Evolutionary conservation across 1,140 invertebrate species (phyloP).

Genomic region (Lordiphosa clarofinis): DNA sequence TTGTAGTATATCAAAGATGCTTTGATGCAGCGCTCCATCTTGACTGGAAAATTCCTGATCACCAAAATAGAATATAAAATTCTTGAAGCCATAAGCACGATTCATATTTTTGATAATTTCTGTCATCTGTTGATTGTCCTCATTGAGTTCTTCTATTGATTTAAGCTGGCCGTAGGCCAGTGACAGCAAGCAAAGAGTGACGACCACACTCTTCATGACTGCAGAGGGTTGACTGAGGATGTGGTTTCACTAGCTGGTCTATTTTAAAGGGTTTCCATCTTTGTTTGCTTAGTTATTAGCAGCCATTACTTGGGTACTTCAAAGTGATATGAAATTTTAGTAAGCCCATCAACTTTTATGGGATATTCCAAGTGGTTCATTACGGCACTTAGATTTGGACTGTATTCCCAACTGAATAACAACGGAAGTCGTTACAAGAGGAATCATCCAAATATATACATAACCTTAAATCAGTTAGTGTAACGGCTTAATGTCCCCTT

Average conservation of each 20-base stretch:
- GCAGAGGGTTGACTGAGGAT: slow-evolving; percentile 21
- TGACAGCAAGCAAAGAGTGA: slow-evolving; percentile 5
- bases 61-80: slow-evolving; percentile 2
- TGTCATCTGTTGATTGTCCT: neutral
- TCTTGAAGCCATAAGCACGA: rapidly evolving
- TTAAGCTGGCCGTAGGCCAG: slow-evolving; percentile 6
- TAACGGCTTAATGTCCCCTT: too few relatives aligned
- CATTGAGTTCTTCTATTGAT: neutral
- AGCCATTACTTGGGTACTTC: too few relatives aligned
- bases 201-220: slow-evolving; percentile 19
- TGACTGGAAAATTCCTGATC: neutral
- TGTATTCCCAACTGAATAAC: too few relatives aligned
- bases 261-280: slow-evolving; percentile 21
- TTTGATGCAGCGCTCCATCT: too few relatives aligned
- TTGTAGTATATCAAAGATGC: neutral
- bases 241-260: neutral
- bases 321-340: too few relatives aligned
- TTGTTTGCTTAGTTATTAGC: slow-evolving; percentile 54
- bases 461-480: too few relatives aligned
- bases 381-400: too few relatives aligned
- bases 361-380: slow-evolving; percentile 19
- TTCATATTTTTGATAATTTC: rapidly evolving
- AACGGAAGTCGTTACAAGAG: too few relatives aligned
- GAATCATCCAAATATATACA: too few relatives aligned
- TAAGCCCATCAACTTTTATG: slow-evolving; percentile 38